phyloP scores from a whole-genome alignment of 1,140 invertebrate genomes.

The Schlechtendalia chinensis region DNA sequence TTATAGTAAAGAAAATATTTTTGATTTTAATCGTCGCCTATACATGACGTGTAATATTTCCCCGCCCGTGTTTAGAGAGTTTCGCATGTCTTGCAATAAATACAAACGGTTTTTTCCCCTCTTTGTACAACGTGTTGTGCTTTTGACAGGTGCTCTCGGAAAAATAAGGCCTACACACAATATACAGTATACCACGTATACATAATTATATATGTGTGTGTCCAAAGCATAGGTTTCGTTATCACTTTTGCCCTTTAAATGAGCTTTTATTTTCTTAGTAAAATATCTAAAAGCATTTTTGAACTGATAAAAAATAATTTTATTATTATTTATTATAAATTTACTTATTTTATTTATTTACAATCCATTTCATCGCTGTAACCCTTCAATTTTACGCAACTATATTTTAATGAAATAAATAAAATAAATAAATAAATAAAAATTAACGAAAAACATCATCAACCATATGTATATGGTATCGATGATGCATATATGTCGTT shows the following conservation, averaged over 20 bases:
- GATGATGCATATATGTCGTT: no score
- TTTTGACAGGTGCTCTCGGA: conserved; percentile 14
- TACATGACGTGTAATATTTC: neutral
- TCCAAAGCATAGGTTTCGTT: neutral
- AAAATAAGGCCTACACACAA: neutral
- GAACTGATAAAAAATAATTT: neutral
- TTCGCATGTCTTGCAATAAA: neutral
- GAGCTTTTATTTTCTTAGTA: neutral
- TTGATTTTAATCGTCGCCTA: conserved; percentile 11
- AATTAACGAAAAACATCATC: no score
- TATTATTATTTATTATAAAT: no score
- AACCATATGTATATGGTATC: no score
- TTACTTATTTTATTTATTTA: no score
- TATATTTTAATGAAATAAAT: no score
- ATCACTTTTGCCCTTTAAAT: conserved; percentile 5
- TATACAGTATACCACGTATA: neutral
- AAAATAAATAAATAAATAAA: no score
- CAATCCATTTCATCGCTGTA: no score
- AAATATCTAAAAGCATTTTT: neutral
- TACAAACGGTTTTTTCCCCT: neutral
- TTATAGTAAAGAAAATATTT: neutral
- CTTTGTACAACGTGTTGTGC: conserved; percentile 12
- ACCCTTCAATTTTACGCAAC: no score
- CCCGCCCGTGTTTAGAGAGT: neutral
- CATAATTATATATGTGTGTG: neutral